Conservation (phyloP, 2,888 invertebrate species). For the Eugnorisma glareosa region DNA sequence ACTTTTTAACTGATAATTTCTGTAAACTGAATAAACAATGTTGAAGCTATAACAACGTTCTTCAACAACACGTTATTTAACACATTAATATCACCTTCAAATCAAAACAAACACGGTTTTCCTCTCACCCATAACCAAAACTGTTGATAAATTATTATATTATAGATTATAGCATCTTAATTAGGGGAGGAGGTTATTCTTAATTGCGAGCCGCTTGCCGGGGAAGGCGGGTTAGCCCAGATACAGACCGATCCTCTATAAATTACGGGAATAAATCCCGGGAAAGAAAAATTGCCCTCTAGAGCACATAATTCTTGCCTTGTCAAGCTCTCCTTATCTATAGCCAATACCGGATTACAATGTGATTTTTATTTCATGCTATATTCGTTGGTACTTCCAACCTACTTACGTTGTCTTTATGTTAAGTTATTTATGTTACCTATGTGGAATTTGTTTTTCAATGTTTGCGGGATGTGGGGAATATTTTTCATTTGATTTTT, state of each 20-base stretch:
- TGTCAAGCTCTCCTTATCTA: slow-evolving; percentile 90
- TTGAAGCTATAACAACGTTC: background rate
- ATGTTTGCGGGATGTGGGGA: background rate
- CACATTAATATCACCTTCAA: background rate
- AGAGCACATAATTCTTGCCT: slow-evolving; percentile 91
- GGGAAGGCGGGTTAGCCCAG: slow-evolving; percentile 87
- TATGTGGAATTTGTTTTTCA: slow-evolving; percentile 53
- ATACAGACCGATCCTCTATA: slow-evolving; percentile 90
- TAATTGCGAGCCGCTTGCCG: slow-evolving; percentile 85
- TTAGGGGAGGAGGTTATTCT: slow-evolving; percentile 82
- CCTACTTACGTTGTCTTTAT: slow-evolving; percentile 69
- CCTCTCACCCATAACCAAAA: slow-evolving; percentile 18
- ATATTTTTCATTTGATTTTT: slow-evolving; percentile 6
- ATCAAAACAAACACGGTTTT: slow-evolving; percentile 30
- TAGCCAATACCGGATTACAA: slow-evolving; percentile 91
- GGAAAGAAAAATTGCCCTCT: slow-evolving; percentile 91
- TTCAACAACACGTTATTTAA: background rate
- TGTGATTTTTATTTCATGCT: slow-evolving; percentile 90
- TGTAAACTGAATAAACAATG: slow-evolving; percentile 9
- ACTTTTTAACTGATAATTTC: slow-evolving; percentile 23
- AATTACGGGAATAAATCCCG: slow-evolving; percentile 90
- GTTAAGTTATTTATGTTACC: slow-evolving; percentile 64
- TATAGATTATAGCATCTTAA: slow-evolving; percentile 75
- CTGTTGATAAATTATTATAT: slow-evolving; percentile 64
- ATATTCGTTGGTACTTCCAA: slow-evolving; percentile 79